phyloP scores from a whole-genome alignment of 2,888 invertebrate species.

The Odiellus spinosus region DNA sequence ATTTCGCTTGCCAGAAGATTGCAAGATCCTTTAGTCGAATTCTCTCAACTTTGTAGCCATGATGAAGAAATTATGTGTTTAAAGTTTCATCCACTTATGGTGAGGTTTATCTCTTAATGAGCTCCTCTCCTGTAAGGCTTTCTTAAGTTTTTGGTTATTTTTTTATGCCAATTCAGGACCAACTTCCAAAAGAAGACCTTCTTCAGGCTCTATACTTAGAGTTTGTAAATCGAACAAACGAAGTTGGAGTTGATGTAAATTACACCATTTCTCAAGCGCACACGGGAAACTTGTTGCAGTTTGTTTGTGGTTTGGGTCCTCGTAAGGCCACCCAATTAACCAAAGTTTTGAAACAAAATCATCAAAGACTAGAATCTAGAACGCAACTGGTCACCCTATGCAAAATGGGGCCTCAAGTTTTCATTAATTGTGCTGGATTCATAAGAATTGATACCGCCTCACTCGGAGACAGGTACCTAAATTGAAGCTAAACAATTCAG shows the following conservation, averaged over 20 bases:
- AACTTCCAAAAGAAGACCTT: slow-evolving; percentile 59
- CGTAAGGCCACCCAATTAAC: slow-evolving; percentile 77
- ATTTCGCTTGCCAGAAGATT: slow-evolving; percentile 78
- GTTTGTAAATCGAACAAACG: slow-evolving; percentile 83
- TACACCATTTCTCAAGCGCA: slow-evolving; percentile 75
- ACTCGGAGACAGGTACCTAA: slow-evolving; percentile 52
- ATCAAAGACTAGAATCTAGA: slow-evolving; percentile 79
- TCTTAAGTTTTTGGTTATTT: slow-evolving; percentile 5
- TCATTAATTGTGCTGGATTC: slow-evolving; percentile 97
- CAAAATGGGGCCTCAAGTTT: slow-evolving; percentile 95
- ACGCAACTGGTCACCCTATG: slow-evolving; percentile 88
- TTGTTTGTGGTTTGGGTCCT: slow-evolving; percentile 90
- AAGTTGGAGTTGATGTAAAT: slow-evolving; percentile 95
- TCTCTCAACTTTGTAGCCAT: slow-evolving; percentile 82
- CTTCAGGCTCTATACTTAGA: slow-evolving; percentile 70
- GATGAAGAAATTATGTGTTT: slow-evolving; percentile 94
- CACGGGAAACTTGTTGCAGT: slow-evolving; percentile 77
- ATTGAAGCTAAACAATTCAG: too few relatives aligned
- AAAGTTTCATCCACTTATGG: slow-evolving; percentile 67
- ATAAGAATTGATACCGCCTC: slow-evolving; percentile 96
- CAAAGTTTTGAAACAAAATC: slow-evolving; percentile 51
- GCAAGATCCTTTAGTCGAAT: slow-evolving; percentile 92
- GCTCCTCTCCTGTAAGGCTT: background rate
- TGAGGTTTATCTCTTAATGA: slow-evolving; percentile 13
- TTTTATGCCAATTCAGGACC: too few relatives aligned